Evolutionary conservation across 2,888 invertebrate species (phyloP).

Genomic region (Litoditis marina): DNA sequence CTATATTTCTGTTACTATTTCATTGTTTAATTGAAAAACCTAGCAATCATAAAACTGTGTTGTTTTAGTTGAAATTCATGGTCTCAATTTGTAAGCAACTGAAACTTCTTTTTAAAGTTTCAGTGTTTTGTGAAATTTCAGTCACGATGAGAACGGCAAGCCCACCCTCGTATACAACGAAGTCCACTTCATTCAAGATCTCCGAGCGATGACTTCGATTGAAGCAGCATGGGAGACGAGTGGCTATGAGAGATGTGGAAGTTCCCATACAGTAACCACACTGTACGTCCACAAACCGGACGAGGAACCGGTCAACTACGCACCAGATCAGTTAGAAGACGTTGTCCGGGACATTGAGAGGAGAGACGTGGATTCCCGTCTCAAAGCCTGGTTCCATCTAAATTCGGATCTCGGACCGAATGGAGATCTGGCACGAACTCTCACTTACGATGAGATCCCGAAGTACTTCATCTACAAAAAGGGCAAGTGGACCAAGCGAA

Average conservation of each 20-base stretch:
- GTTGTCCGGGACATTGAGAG: background rate
- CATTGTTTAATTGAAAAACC: background rate
- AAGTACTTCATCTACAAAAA: background rate
- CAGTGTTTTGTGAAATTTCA: too few relatives aligned
- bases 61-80: too few relatives aligned
- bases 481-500: background rate
- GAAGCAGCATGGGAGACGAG: constrained; percentile 17
- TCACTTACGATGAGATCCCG: constrained; percentile 6
- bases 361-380: background rate
- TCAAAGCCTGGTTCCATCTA: constrained; percentile 19
- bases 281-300: constrained; percentile 13
- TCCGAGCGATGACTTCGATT: constrained; percentile 12
- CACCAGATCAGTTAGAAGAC: background rate
- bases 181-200: constrained; percentile 9
- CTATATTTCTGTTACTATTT: background rate
- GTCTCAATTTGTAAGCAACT: too few relatives aligned
- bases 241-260: constrained; percentile 10
- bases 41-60: too few relatives aligned
- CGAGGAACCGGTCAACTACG: constrained; percentile 5
- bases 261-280: constrained; percentile 12
- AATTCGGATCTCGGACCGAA: constrained; percentile 1
- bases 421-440: background rate
- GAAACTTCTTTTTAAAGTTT: too few relatives aligned
- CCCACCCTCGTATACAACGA: constrained; percentile 9
- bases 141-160: background rate